These are phyloP conservation scores for Macropus fuliginosus DNA, from an alignment of 2,797 vertebrate genomes.

Conservation along the genomic window DNA sequence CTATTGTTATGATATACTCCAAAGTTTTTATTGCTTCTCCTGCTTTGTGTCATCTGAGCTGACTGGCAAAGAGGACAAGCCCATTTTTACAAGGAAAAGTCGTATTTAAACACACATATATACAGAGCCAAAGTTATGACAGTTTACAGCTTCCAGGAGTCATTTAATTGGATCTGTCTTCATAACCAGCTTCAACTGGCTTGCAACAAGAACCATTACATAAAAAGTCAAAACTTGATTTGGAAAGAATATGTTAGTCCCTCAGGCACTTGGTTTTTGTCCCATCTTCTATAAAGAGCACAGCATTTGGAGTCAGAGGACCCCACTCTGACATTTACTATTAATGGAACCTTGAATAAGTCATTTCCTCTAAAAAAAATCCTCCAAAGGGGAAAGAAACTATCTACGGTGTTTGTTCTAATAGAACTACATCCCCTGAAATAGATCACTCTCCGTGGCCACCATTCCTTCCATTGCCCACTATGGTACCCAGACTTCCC, in stretches of 20 bases:
- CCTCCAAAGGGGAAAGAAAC: neutral
- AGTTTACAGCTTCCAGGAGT: slow-evolving; percentile 64
- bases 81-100: slow-evolving; percentile 56
- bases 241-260: neutral
- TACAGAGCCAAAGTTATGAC: slow-evolving; percentile 62
- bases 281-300: neutral
- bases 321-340: neutral
- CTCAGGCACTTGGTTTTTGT: neutral
- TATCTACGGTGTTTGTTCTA: neutral
- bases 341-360: neutral
- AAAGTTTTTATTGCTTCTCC: slow-evolving; percentile 38
- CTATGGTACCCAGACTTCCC: neutral
- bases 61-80: slow-evolving; percentile 43
- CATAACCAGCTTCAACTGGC: neutral
- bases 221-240: neutral
- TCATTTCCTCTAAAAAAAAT: neutral
- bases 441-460: neutral
- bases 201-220: neutral
- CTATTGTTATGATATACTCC: slow-evolving; percentile 6
- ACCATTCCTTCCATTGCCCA: neutral
- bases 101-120: slow-evolving; percentile 33
- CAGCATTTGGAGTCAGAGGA: neutral
- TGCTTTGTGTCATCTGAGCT: slow-evolving; percentile 58
- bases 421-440: neutral
- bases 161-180: slow-evolving; percentile 58